Evolutionary conservation across 2,888 invertebrate genomes (phyloP).

Genomic region (Liodrosophila aerea): DNA sequence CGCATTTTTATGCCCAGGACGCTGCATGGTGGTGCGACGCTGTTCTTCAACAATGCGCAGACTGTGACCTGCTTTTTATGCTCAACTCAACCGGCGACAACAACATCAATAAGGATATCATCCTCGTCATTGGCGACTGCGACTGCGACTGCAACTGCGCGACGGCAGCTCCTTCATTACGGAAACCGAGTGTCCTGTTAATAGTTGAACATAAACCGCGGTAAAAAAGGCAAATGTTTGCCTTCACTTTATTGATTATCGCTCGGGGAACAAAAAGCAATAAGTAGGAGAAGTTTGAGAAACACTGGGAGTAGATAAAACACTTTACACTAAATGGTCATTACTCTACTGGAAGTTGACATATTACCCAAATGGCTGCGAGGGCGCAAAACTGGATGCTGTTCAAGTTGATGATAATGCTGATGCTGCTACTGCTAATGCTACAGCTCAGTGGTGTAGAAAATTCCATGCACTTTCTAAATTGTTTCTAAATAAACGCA

Average conservation of each 20-base stretch:
- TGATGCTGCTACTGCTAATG: neutral
- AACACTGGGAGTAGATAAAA: neutral
- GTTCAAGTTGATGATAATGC: neutral
- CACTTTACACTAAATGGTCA: slow-evolving; percentile 40
- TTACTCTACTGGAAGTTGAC: slow-evolving; percentile 62
- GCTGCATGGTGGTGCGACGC: slow-evolving; percentile 51
- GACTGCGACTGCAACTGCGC: slow-evolving; percentile 13
- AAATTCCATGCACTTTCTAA: no score
- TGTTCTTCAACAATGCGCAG: slow-evolving; percentile 45
- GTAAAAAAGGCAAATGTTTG: slow-evolving; percentile 61
- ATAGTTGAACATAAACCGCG: slow-evolving; percentile 78
- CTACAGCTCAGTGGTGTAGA: no score
- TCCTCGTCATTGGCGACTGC: slow-evolving; percentile 1
- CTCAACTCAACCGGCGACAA: slow-evolving; percentile 15
- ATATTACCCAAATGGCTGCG: slow-evolving; percentile 42
- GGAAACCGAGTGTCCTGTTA: slow-evolving; percentile 73
- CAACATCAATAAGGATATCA: neutral
- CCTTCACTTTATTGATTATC: slow-evolving; percentile 63
- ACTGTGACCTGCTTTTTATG: slow-evolving; percentile 65
- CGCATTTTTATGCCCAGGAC: slow-evolving; percentile 59
- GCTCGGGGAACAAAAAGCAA: slow-evolving; percentile 11
- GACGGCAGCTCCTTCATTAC: slow-evolving; percentile 66
- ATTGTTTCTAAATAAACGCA: no score
- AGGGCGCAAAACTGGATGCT: slow-evolving; percentile 11
- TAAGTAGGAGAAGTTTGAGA: slow-evolving; percentile 5